Evolutionary conservation across 37 sponge, comb jelly and placozoan species (phyloP), one percentile per base, ranked within the genome.

Genomic region (Eunapius fragilis): DNA sequence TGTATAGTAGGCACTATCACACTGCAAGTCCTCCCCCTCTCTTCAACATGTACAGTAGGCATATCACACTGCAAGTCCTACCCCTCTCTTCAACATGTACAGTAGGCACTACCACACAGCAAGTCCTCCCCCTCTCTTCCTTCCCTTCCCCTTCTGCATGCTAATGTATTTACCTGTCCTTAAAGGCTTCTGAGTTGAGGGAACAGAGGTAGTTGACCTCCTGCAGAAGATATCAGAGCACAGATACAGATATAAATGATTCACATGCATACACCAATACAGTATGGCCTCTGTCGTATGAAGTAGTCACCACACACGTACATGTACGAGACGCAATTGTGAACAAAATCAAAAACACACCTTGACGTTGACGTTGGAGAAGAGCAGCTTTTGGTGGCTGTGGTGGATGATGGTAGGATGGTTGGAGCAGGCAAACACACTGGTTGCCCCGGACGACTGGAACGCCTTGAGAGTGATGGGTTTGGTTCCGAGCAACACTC

Each of bases 351-450:
- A 11, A 33, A 25, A 38, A 48, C 80, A 12, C 30, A 94, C 95
- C 82, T 90, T 95, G 70, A 96, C 74, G 68, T 98, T 96, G 67
- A 98, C 99, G 82, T 94, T 96, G 17, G 97, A 94, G 82, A 98
- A 98, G 37, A 96, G 83, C 22, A 98, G 84, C 69, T 98, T 98
- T 25, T 90, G 84, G 67, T 92, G 92, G 77, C 68, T 92, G 31
- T 82, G 85, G 87, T 98, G 91, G 71, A 98, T 98, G 75, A 98
- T 96, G 73, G 97, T 96, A 12, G 99, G 99, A 31, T 95, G 90
- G 75, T 98, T 95, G 12, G 95, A 95, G 58, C 96, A 98, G 58
- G 97, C 94, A 90, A 98, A 98, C 28, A 98, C 92, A 84, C 92
- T 92, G 36, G 72, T 69, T 22, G 78, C 82, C 30, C 87, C 88